Evolutionary conservation across 1,140 invertebrate genomes (phyloP).

Genomic region (Paraescarpia echinospica): DNA sequence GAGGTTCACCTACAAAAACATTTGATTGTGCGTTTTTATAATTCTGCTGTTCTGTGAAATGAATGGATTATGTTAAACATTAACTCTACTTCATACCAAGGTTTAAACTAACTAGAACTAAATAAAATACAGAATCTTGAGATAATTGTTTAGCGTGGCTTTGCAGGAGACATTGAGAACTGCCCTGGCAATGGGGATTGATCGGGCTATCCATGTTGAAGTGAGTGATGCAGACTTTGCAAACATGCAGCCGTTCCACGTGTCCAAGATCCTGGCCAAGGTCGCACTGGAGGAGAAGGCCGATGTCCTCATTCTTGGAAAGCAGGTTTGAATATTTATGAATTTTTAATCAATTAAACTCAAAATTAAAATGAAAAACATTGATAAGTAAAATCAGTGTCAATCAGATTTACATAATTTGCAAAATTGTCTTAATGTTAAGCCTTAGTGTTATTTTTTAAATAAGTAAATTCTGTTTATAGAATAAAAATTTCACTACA

Average conservation of each 20-base stretch:
- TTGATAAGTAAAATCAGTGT: no score
- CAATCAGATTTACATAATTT: no score
- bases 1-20: no score
- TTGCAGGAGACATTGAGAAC: constrained; percentile 85
- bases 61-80: not conserved
- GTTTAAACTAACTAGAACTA: not conserved
- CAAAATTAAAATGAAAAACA: no score
- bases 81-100: not conserved
- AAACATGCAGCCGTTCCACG: constrained; percentile 88
- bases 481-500: no score
- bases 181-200: constrained; percentile 96
- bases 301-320: constrained; percentile 91
- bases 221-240: constrained; percentile 82
- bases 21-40: not conserved
- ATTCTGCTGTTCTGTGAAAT: not conserved
- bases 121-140: constrained; percentile 11
- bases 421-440: no score
- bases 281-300: constrained; percentile 89
- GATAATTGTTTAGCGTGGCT: not conserved
- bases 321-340: constrained; percentile 71
- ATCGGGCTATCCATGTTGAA: constrained; percentile 94
- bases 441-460: no score
- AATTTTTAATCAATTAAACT: no score
- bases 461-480: no score
- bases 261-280: constrained; percentile 95